Evolutionary conservation across 1,140 invertebrate genomes (phyloP).

Genomic region (Cyphomyrmex costatus): DNA sequence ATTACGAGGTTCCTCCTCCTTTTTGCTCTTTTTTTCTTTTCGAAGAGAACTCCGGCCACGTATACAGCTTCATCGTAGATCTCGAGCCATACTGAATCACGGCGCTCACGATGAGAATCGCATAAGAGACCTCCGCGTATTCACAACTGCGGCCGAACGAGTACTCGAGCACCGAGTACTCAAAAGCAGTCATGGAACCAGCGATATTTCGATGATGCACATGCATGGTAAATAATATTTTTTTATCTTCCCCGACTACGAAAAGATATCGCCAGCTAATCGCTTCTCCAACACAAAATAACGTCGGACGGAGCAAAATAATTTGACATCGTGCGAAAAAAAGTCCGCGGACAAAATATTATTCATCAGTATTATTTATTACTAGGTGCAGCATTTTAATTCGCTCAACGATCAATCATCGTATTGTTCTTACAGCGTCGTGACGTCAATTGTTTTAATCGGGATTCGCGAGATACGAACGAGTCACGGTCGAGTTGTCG

Average conservation of each 20-base stretch:
- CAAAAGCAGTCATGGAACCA: conserved; percentile 79
- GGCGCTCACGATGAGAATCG: conserved; percentile 67
- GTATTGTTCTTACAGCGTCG: background rate
- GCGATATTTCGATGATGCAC: conserved; percentile 80
- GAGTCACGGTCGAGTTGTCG: conserved; percentile 48
- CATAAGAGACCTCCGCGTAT: conserved; percentile 67
- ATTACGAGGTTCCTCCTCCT: background rate
- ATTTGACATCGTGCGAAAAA: conserved; percentile 33
- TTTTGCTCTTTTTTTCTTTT: background rate
- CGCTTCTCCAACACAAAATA: conserved; percentile 43
- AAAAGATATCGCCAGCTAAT: conserved; percentile 66
- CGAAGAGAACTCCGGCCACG: background rate
- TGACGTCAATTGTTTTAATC: conserved; percentile 23
- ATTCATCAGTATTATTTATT: conserved; percentile 39
- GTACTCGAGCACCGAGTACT: conserved; percentile 75
- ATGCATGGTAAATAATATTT: conserved; percentile 65
- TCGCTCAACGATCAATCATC: conserved; percentile 30
- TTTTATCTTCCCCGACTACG: conserved; percentile 59
- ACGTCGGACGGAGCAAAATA: conserved; percentile 4
- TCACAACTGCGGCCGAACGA: conserved; percentile 65
- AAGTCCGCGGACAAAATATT: conserved; percentile 31
- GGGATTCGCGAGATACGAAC: conserved; percentile 2
- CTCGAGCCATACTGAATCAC: conserved; percentile 62
- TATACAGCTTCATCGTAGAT: conserved; percentile 55
- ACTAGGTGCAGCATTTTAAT: background rate